A percentile compares a stretch with the other conserved stretches of the same genome.
Conservation (phyloP, 2,797 vertebrate genomes). For the Poeciliopsis turneri region DNA sequence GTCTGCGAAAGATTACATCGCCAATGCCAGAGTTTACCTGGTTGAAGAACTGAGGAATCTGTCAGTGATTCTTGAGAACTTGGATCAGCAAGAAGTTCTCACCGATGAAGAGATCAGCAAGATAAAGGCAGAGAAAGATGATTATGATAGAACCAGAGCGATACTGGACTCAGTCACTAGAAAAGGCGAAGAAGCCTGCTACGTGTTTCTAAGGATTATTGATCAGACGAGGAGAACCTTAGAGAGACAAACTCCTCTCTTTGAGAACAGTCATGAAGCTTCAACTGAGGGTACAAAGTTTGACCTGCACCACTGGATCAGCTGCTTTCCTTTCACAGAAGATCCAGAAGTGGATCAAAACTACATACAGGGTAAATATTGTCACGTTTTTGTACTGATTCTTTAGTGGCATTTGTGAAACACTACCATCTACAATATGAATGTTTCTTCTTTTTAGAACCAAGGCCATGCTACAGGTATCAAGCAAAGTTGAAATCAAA, state of each 20-base stretch:
- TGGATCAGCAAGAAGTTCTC: slow-evolving; percentile 11
- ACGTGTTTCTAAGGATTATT: slow-evolving; percentile 28
- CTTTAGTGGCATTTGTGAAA: not conserved
- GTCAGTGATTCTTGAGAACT: slow-evolving; percentile 39
- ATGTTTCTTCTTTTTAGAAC: slow-evolving; percentile 13
- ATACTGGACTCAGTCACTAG: slow-evolving; percentile 26
- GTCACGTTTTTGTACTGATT: not conserved
- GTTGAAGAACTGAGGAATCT: slow-evolving; percentile 15
- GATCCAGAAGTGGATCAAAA: not conserved
- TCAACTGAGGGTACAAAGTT: not conserved
- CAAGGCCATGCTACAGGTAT: slow-evolving; percentile 14
- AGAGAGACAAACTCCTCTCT: not conserved
- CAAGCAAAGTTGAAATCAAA: slow-evolving; percentile 25
- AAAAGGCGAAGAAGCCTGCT: slow-evolving; percentile 25
- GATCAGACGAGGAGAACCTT: slow-evolving; percentile 29
- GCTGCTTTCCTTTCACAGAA: slow-evolving; percentile 37
- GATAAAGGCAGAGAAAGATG: slow-evolving; percentile 2
- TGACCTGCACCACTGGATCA: slow-evolving; percentile 37
- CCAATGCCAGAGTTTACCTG: not conserved
- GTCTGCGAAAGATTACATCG: slow-evolving; percentile 24
- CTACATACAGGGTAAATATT: slow-evolving; percentile 27
- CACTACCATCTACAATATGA: not conserved
- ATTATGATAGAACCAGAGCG: slow-evolving; percentile 14
- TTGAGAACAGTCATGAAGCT: not conserved
- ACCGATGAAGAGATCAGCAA: slow-evolving; percentile 20